Base-by-base conservation (phyloP, 2,888 invertebrate genomes). In the Oscheius sp. region DNA sequence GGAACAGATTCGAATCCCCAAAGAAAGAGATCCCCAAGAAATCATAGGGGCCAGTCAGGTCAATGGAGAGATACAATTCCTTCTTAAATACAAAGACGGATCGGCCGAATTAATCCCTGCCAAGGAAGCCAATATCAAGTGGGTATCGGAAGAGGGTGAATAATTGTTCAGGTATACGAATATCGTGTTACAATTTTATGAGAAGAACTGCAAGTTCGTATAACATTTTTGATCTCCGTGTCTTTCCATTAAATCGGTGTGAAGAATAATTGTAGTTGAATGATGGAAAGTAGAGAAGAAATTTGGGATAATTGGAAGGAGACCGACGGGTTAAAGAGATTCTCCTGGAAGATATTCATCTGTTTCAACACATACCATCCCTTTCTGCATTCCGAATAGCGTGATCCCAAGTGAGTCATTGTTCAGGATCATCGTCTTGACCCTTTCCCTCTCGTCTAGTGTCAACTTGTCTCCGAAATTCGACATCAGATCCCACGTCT, bases 81-180 rank as follows among this genome's bases (percentile, higher is more conserved):
- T 67, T 3, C 24, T 59, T n/a, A 57, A 49, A 32, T 67, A 26
- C 26, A 44, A 36, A 17, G 57, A 67, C 22, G 57, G 59, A 1
- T 30, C 45, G 33, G 67, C 67, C 5, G 49, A 33, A 9, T 30
- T 67, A 33, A 33, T 67, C 1, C 32, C 57, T 12, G 45, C 57
- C 24, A 67, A 57, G 32, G 26, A 47, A n/a, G 57, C 59, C 33
- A 67, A 67, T 30, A 26, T 38, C 17, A 28, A 36, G 67, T 67
- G 6, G 38, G 67, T 65, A n/a, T n/a, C n/a, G n/a, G n/a, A n/a
- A n/a, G n/a, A 22, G 24, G 26, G 28, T n/a, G n/a, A n/a, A n/a
- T n/a, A n/a, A n/a, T n/a, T n/a, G 54, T 65, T 41, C 54, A 65
- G 65, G 24, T 65, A 41, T 32, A 36, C 65, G 12, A 14, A 24